phyloP scores from a whole-genome alignment of 2,113 vertebrate genomes.

The Aviceda subcristata region DNA sequence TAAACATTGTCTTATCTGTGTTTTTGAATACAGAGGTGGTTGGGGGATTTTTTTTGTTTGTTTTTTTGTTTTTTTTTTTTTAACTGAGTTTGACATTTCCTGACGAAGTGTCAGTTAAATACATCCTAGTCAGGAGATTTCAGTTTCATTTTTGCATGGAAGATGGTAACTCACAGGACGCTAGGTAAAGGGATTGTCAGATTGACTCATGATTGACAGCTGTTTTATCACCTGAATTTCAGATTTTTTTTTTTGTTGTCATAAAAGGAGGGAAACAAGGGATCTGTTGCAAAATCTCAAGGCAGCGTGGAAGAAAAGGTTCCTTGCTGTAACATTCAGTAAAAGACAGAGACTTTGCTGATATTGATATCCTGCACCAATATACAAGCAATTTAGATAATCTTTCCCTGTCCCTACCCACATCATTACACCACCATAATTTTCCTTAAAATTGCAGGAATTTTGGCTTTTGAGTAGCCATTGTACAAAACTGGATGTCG shows the following conservation, averaged over 20 bases:
- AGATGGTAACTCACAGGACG: background rate
- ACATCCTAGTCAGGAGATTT: background rate
- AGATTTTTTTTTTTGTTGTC: background rate
- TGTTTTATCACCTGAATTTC: background rate
- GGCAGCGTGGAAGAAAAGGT: background rate
- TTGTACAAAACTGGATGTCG: rapidly evolving
- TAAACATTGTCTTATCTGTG: background rate
- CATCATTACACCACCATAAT: background rate
- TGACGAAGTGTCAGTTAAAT: background rate
- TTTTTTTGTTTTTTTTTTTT: background rate
- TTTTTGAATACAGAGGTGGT: background rate
- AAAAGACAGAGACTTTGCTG: background rate
- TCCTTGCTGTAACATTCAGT: background rate
- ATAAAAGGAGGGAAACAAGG: background rate
- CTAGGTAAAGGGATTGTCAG: background rate
- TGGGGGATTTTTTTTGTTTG: background rate
- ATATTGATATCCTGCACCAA: background rate
- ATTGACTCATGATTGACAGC: background rate
- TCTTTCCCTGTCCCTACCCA: background rate
- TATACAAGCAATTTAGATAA: background rate
- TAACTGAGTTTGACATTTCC: background rate
- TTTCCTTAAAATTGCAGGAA: background rate
- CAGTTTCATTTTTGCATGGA: background rate
- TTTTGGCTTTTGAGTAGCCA: background rate
- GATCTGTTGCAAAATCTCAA: background rate